Evolutionary conservation across 2,797 vertebrate species (phyloP).

Genomic region (Squalus acanthias): DNA sequence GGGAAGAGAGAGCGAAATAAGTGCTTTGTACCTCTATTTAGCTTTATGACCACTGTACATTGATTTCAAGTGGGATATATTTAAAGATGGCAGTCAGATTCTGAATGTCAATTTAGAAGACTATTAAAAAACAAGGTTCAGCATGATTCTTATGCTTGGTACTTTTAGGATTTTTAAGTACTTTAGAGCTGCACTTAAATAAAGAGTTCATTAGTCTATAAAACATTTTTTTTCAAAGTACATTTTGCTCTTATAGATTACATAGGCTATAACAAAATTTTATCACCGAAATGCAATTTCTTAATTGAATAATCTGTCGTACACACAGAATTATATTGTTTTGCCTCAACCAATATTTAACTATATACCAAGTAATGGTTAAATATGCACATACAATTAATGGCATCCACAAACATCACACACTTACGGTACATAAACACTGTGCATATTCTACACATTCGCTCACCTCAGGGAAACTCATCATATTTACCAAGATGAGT

Average conservation of each 20-base stretch:
- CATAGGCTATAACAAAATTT: background rate
- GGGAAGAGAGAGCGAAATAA: background rate
- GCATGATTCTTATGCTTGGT: background rate
- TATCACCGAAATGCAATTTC: background rate
- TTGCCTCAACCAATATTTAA: background rate
- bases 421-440: background rate
- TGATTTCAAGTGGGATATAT: background rate
- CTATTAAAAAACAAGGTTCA: background rate
- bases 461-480: constrained; percentile 84
- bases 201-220: background rate
- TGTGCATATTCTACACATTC: constrained; percentile 22
- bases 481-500: constrained; percentile 87
- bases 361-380: background rate
- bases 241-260: background rate
- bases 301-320: background rate
- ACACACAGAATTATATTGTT: constrained; percentile 32
- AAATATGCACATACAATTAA: background rate
- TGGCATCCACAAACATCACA: background rate
- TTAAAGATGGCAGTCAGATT: background rate
- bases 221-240: background rate
- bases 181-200: background rate
- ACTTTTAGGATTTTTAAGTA: background rate
- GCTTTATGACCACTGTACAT: background rate
- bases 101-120: background rate
- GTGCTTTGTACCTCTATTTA: background rate